Conservation (phyloP, 2,797 vertebrate genomes). For the Mareca penelope region DNA sequence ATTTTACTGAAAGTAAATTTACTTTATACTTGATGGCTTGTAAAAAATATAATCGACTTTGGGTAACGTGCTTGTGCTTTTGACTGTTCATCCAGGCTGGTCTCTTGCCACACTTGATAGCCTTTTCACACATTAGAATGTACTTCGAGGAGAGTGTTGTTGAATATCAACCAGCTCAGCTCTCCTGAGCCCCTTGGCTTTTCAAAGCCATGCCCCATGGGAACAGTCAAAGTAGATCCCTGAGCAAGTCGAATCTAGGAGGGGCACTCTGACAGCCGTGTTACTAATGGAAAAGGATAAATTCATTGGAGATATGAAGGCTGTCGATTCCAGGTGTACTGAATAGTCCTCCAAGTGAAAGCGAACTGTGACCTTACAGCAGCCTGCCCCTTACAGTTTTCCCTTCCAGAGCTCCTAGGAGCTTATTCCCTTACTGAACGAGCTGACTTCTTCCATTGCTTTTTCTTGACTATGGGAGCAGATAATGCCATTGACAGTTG, state of each 20-base stretch:
- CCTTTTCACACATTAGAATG: neutral
- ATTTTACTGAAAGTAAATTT: constrained; percentile 28
- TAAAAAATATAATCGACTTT: neutral
- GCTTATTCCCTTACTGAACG: neutral
- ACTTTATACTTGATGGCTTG: neutral
- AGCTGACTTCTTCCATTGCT: neutral
- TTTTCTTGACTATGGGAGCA: neutral
- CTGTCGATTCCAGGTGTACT: too few species aligned
- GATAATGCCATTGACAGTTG: neutral
- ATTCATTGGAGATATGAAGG: neutral
- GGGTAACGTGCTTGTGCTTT: neutral
- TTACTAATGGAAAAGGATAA: neutral
- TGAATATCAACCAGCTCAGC: neutral
- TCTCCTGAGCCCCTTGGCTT: neutral
- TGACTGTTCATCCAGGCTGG: neutral
- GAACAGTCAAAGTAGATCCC: neutral
- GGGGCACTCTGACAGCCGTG: neutral
- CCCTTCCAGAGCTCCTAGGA: neutral
- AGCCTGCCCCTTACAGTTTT: neutral
- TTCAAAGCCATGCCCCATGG: neutral
- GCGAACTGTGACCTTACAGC: too few species aligned
- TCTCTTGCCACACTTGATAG: constrained; percentile 19
- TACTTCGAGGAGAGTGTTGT: neutral
- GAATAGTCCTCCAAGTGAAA: too few species aligned
- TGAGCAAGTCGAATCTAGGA: neutral